A percentile compares a stretch with the other conserved stretches of the same genome.
Conservation (phyloP, 2,888 invertebrate species). For the Tuta absoluta region DNA sequence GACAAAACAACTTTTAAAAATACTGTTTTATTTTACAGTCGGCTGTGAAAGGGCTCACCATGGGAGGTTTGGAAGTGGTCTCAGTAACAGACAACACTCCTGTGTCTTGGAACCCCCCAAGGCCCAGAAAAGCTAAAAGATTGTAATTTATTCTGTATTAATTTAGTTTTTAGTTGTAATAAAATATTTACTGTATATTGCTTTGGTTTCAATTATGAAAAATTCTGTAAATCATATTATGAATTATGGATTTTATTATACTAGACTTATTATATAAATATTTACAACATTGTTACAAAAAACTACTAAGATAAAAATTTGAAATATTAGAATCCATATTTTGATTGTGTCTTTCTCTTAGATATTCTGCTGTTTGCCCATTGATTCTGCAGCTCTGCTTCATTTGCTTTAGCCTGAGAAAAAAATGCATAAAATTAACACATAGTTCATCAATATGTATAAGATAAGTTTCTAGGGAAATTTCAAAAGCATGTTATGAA, state of each 20-base stretch:
- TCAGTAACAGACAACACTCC: slow-evolving; percentile 96
- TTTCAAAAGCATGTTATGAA: too few relatives aligned
- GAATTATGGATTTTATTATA: not conserved
- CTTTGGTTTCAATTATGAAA: not conserved
- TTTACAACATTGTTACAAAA: slow-evolving; percentile 18
- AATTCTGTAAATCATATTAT: not conserved
- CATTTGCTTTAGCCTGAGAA: slow-evolving; percentile 95
- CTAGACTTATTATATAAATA: slow-evolving; percentile 13
- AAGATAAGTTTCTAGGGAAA: too few relatives aligned
- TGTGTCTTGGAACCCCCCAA: slow-evolving; percentile 90
- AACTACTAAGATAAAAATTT: slow-evolving; percentile 60
- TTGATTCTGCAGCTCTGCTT: slow-evolving; percentile 94
- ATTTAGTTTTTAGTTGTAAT: slow-evolving; percentile 31
- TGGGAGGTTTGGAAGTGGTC: slow-evolving; percentile 93
- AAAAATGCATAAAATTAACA: not conserved
- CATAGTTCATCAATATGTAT: too few relatives aligned
- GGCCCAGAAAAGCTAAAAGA: slow-evolving; percentile 92
- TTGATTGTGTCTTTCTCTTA: slow-evolving; percentile 93
- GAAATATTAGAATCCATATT: slow-evolving; percentile 93
- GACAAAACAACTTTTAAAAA: not conserved
- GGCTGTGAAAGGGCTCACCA: slow-evolving; percentile 95
- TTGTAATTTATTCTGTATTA: slow-evolving; percentile 78
- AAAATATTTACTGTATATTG: not conserved
- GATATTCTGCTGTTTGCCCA: slow-evolving; percentile 95
- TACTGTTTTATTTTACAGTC: slow-evolving; percentile 82